Evolutionary conservation across 35 echinoderm and acorn worm genomes (phyloP).

Genomic region (Apostichopus japonicus): DNA sequence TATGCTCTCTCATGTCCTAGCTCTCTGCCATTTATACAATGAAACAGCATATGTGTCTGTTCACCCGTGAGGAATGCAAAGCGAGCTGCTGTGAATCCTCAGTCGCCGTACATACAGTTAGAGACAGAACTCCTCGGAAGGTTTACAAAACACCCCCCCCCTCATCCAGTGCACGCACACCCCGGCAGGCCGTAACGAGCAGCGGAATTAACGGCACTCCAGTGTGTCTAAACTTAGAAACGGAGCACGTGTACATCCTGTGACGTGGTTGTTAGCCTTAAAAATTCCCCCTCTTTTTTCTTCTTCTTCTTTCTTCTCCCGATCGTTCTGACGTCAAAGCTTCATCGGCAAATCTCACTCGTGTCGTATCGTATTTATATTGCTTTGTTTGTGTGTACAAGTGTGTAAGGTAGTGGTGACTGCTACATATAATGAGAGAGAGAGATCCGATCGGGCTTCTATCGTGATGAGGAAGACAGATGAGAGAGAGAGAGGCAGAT

Average conservation of each 20-base stretch:
- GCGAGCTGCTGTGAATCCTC: not conserved
- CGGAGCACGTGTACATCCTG: conserved; percentile 19
- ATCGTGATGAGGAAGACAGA: too few species aligned
- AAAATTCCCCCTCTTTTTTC: not conserved
- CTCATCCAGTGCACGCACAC: not conserved
- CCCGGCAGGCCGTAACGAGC: not conserved
- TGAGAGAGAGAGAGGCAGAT: not conserved
- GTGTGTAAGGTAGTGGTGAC: not conserved
- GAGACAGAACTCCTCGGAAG: conserved; percentile 25
- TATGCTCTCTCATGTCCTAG: too few species aligned
- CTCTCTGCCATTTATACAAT: not conserved
- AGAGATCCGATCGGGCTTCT: too few species aligned
- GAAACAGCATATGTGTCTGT: not conserved
- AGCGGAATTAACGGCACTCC: not conserved
- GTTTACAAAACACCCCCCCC: not conserved
- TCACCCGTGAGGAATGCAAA: conserved; percentile 8
- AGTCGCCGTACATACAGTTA: not conserved
- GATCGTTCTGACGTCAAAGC: conserved; percentile 4
- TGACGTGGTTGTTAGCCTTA: conserved; percentile 24
- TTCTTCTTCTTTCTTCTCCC: not conserved
- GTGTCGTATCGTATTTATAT: not conserved
- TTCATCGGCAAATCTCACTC: not conserved
- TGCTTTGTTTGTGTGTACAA: conserved; percentile 18
- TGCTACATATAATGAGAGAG: not conserved
- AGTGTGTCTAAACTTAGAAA: conserved; percentile 44